Percentiles rank a stretch among this genome's conserved stretches.
phyloP scores from a whole-genome alignment of 2,797 vertebrate species.

The Megalops cyprinoides region DNA sequence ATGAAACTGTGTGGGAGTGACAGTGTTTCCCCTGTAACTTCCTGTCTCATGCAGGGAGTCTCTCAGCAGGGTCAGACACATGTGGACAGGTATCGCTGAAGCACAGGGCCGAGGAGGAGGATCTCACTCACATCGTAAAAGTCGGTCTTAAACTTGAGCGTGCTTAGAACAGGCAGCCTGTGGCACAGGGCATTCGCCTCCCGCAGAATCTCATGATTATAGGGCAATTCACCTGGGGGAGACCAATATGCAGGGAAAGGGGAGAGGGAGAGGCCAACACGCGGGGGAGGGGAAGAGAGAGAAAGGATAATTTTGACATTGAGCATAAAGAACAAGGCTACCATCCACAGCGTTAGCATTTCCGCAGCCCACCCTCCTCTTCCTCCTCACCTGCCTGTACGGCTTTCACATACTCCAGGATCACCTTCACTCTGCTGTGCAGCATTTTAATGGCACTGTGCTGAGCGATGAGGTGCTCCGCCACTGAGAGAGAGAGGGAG shows the following conservation, averaged over 20 bases:
- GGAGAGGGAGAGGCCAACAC: constrained; percentile 45
- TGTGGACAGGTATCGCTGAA: too few species aligned
- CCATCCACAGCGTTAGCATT: too few species aligned
- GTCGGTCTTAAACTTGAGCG: constrained; percentile 90
- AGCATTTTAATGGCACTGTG: constrained; percentile 97
- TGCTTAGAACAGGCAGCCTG: constrained; percentile 91
- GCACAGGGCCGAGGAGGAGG: too few species aligned
- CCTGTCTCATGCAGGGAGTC: too few species aligned
- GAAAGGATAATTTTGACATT: not conserved
- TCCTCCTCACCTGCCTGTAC: constrained; percentile 84
- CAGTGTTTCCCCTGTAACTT: too few species aligned
- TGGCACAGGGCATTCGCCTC: constrained; percentile 92
- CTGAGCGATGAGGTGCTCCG: constrained; percentile 91
- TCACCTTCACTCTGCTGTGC: constrained; percentile 91
- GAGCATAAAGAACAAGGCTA: too few species aligned
- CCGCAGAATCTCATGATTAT: constrained; percentile 91
- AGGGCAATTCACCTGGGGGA: constrained; percentile 85
- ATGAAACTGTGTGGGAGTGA: too few species aligned
- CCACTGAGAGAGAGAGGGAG: constrained; percentile 70
- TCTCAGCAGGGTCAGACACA: too few species aligned
- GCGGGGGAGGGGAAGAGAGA: constrained; percentile 1
- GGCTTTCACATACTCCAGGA: constrained; percentile 89
- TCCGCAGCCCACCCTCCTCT: not conserved
- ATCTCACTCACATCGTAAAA: constrained; percentile 87
- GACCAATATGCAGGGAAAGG: not conserved